Evolutionary conservation across 2,797 vertebrate genomes (phyloP).

Genomic region (Alauda arvensis): DNA sequence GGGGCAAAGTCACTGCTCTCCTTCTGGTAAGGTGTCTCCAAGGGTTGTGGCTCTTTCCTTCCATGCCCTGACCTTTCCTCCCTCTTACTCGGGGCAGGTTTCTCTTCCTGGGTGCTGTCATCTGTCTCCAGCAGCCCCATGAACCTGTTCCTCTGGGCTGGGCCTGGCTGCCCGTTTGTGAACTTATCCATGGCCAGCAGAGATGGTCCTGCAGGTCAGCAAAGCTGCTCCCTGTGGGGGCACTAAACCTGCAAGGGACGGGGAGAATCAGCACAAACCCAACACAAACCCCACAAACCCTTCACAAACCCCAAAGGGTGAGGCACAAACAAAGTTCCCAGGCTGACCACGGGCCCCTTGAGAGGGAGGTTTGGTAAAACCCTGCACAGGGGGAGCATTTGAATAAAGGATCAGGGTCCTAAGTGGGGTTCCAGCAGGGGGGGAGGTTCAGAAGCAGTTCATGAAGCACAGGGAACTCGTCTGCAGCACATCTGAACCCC

Average conservation of each 20-base stretch:
- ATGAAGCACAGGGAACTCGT: not conserved
- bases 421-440: not conserved
- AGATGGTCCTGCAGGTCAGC: not conserved
- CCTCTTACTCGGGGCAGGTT: not conserved
- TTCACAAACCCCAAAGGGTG: not conserved
- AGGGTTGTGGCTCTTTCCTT: slow-evolving; percentile 48
- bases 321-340: not conserved
- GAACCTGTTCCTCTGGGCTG: slow-evolving; percentile 23
- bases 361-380: not conserved
- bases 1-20: slow-evolving; percentile 63
- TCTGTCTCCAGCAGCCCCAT: slow-evolving; percentile 53
- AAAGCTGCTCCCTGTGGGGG: not conserved
- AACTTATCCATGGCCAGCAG: slow-evolving; percentile 45
- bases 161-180: slow-evolving; percentile 13
- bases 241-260: not conserved
- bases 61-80: not conserved
- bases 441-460: not conserved
- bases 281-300: not conserved
- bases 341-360: fast-evolving
- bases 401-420: not conserved
- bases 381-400: not conserved
- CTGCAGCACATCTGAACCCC: slow-evolving; percentile 12
- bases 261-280: not conserved
- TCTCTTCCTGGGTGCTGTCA: slow-evolving; percentile 45
- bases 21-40: slow-evolving; percentile 68